Evolutionary conservation across 2,888 invertebrate species (phyloP).

Genomic region (Andrena dorsata): DNA sequence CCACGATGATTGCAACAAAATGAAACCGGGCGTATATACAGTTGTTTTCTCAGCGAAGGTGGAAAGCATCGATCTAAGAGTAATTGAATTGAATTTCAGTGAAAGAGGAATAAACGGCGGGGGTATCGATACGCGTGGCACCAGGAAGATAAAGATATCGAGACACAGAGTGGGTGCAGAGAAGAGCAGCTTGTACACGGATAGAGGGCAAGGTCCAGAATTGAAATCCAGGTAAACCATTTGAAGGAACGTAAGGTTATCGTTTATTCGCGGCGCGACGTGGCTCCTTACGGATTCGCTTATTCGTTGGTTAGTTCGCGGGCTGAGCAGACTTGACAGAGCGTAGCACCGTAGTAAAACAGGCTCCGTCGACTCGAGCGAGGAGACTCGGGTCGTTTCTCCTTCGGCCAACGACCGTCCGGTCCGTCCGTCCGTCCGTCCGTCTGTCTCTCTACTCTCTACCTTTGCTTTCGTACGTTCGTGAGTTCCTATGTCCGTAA

Average conservation of each 20-base stretch:
- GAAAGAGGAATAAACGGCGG: not conserved
- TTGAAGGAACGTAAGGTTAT: conserved; percentile 10
- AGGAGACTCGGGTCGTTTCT: conserved; percentile 68
- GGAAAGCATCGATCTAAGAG: not conserved
- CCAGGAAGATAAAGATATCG: not conserved
- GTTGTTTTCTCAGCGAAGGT: not conserved
- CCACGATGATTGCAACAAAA: not conserved
- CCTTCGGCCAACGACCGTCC: conserved; percentile 72
- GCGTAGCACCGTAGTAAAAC: conserved; percentile 61
- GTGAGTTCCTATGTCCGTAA: too few relatives aligned
- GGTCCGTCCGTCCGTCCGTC: conserved; percentile 44
- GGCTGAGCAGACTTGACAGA: conserved; percentile 57
- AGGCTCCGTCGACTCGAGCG: conserved; percentile 51
- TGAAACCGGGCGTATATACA: not conserved
- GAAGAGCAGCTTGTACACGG: not conserved
- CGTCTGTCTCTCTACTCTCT: conserved; percentile 5
- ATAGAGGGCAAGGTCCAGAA: not conserved
- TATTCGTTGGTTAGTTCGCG: conserved; percentile 27
- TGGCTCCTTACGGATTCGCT: conserved; percentile 2
- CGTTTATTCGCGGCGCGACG: conserved; percentile 12
- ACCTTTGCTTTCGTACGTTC: not conserved
- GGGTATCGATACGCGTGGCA: not conserved
- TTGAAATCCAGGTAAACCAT: not conserved
- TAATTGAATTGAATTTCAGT: not conserved
- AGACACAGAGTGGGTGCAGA: not conserved